These are phyloP conservation scores for Oryzias woworae DNA, from an alignment of 2,113 vertebrate species.

Conservation along the genomic window DNA sequence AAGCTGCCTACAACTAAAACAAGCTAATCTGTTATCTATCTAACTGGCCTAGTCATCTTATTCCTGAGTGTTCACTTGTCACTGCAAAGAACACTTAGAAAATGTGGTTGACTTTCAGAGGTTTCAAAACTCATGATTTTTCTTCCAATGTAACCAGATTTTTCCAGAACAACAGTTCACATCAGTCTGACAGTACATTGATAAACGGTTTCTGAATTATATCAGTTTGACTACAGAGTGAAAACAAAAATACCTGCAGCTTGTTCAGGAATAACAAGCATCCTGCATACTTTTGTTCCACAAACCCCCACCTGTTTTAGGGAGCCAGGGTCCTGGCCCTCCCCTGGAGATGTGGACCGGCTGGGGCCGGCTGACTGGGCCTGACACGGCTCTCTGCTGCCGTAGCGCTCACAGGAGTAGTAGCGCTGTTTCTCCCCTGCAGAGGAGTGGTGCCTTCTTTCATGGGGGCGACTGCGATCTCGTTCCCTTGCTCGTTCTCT, in stretches of 20 bases:
- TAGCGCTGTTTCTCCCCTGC: slow-evolving; percentile 90
- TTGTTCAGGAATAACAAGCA: not conserved
- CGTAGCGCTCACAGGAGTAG: slow-evolving; percentile 93
- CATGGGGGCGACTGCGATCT: slow-evolving; percentile 89
- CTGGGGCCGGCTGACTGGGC: slow-evolving; percentile 85
- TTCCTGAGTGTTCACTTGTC: too few relatives aligned
- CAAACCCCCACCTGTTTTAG: slow-evolving; percentile 82
- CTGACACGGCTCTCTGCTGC: slow-evolving; percentile 84
- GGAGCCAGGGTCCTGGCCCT: slow-evolving; percentile 77
- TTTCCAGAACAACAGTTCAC: too few relatives aligned
- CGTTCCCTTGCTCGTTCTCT: slow-evolving; percentile 85
- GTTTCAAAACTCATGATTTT: too few relatives aligned
- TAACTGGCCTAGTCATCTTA: too few relatives aligned
- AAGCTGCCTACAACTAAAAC: too few relatives aligned
- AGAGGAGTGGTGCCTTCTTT: slow-evolving; percentile 89
- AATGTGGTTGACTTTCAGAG: too few relatives aligned
- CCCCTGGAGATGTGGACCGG: slow-evolving; percentile 86
- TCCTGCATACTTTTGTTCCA: not conserved
- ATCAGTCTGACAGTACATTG: too few relatives aligned
- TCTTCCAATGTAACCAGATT: too few relatives aligned
- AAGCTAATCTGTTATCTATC: too few relatives aligned
- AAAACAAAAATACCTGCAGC: not conserved
- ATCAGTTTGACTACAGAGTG: not conserved
- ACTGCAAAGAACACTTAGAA: too few relatives aligned
- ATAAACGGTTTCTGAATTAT: too few relatives aligned